Evolutionary conservation across 1,140 invertebrate species (phyloP).

Genomic region (Bombus confusus): DNA sequence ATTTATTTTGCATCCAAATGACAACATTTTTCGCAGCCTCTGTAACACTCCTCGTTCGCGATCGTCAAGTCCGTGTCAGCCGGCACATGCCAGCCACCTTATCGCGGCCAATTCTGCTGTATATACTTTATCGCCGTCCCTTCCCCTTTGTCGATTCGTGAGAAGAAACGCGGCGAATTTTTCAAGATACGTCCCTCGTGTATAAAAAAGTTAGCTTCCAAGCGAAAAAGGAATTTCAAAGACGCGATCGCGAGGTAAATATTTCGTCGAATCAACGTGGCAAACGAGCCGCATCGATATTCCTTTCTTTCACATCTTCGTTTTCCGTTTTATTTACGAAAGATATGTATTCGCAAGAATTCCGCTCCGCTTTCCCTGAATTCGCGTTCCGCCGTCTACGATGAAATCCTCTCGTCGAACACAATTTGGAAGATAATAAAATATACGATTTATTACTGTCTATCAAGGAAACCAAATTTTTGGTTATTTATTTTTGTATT

Average conservation of each 20-base stretch:
- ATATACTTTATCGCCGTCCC: not conserved
- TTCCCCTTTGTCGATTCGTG: not conserved
- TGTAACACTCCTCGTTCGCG: not conserved
- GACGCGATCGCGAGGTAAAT: not conserved
- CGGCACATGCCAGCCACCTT: not conserved
- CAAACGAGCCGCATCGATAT: conserved; percentile 22
- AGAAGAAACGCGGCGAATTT: not conserved
- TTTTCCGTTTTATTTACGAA: not conserved
- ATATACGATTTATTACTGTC: no score
- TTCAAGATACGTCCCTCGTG: not conserved
- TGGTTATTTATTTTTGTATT: no score
- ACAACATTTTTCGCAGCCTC: not conserved
- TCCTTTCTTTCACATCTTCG: not conserved
- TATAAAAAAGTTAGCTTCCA: not conserved
- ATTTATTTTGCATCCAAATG: conserved; percentile 19
- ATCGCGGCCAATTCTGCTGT: conserved; percentile 16
- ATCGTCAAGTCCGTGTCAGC: not conserved
- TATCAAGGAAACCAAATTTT: no score
- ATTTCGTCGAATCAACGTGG: not conserved
- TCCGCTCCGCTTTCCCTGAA: not conserved
- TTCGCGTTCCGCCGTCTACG: not conserved
- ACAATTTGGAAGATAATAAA: no score
- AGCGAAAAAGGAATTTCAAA: not conserved
- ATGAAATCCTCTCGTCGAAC: not conserved
- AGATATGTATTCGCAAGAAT: no score